Evolutionary conservation across 2,113 vertebrate genomes (phyloP).

Genomic region (Zapus hudsonius): DNA sequence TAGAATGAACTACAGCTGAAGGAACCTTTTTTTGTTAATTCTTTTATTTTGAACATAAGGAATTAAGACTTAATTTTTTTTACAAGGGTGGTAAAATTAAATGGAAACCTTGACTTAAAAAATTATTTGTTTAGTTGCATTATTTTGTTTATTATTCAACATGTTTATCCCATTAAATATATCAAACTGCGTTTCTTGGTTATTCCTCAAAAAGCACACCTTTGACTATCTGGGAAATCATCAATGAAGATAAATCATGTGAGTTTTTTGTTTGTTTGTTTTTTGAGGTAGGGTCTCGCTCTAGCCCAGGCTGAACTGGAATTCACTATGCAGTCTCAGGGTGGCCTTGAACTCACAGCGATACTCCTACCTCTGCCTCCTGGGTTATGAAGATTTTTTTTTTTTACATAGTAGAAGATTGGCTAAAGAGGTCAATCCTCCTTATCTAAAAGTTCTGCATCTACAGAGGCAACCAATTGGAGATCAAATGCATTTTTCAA

Average conservation of each 20-base stretch:
- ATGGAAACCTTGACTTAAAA: constrained; percentile 7
- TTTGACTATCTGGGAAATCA: not conserved
- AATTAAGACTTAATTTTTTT: not conserved
- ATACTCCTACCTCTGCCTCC: no score
- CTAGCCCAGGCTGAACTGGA: no score
- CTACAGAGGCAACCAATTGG: not conserved
- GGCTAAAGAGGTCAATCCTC: not conserved
- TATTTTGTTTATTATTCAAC: not conserved
- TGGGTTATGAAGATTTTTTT: no score
- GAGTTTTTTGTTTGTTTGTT: no score
- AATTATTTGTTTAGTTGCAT: not conserved
- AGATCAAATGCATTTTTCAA: not conserved
- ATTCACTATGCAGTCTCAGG: no score
- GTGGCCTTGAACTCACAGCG: no score
- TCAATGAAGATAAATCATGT: not conserved
- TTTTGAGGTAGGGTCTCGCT: no score
- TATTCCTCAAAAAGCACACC: not conserved
- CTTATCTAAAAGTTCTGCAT: not conserved
- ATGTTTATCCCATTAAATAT: not conserved
- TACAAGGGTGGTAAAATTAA: not conserved
- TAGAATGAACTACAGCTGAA: constrained; percentile 3
- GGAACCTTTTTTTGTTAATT: not conserved
- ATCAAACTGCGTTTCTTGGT: constrained; percentile 1
- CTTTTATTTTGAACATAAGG: not conserved
- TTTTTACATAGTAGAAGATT: not conserved